These are phyloP conservation scores for Leptopterna dolabrata DNA, from an alignment of 2,888 invertebrate genomes.

Conservation along the genomic window DNA sequence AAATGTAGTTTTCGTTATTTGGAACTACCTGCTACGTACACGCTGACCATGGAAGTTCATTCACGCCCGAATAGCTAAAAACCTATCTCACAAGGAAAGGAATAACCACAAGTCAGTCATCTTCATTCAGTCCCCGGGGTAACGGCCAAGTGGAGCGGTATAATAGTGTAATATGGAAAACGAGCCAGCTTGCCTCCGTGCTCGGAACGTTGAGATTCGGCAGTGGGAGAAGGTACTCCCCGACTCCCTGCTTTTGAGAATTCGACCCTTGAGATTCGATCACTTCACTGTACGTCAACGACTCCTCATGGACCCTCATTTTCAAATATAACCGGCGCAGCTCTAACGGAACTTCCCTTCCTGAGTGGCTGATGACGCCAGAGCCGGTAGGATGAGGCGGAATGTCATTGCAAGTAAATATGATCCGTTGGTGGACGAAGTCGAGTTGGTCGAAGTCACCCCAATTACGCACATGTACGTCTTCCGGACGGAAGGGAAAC, in stretches of 20 bases:
- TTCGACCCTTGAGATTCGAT: constrained; percentile 55
- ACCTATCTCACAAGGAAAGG: neutral
- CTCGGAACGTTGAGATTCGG: neutral
- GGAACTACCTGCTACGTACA: constrained; percentile 21
- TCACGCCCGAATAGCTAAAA: constrained; percentile 19
- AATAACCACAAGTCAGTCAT: constrained; percentile 27
- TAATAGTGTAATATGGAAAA: constrained; percentile 45
- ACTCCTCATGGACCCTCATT: constrained; percentile 59
- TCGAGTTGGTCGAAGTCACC: constrained; percentile 55
- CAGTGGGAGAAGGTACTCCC: constrained; percentile 46
- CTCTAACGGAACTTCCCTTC: neutral
- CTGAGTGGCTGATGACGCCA: constrained; percentile 5
- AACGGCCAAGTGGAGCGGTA: constrained; percentile 50
- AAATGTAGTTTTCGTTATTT: neutral
- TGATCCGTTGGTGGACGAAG: constrained; percentile 60
- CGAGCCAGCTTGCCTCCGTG: neutral
- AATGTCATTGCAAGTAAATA: constrained; percentile 53
- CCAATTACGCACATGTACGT: constrained; percentile 14
- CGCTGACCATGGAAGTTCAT: neutral
- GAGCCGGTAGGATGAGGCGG: constrained; percentile 33
- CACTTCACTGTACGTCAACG: constrained; percentile 57
- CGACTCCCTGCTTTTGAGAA: too few relatives aligned
- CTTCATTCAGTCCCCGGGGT: constrained; percentile 35
- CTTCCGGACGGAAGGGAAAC: constrained; percentile 54
- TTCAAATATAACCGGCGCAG: constrained; percentile 34